Base-by-base conservation (phyloP, 2,888 invertebrate species). In the Calameuta idolon region DNA sequence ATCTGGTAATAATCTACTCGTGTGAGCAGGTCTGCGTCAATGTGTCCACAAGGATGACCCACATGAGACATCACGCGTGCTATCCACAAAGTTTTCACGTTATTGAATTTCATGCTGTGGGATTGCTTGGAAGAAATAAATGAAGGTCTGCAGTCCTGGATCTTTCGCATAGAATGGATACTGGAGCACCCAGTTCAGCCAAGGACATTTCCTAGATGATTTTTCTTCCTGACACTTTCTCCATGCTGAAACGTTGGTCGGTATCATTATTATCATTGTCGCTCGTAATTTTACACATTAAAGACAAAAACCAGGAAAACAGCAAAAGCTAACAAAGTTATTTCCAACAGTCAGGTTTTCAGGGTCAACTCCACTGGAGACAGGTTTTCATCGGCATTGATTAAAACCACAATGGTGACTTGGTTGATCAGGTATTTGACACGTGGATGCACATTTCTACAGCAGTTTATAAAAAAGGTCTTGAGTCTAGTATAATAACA, bases 381-480 rank as follows among this genome's bases (percentile, higher is more conserved):
- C 55, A 55, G 55, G 55, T 55, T 55, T 55, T 5, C 15, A 55
- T 55, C 55, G 5, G 23, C 55, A 55, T 76, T 69, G 75, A 75
- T 73, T 75, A 37, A 77, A 79, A 80, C 80, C 80, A 77, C 81
- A 81, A 73, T 75, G 77, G 76, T 75, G 69, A 79, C 76, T 79
- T 80, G 76, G 73, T 76, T 79, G 75, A 78, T 74, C 78, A 74
- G 76, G 78, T 74, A 77, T 81, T 82, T 77, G 77, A 79, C 79
- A 79, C 83, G 79, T 75, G 73, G 74, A 76, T 80, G 81, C 76
- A 75, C 79, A 74, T 23, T 55, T 5, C 55, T 55, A 23, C 15
- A 15, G 23, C 15, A 23, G 5, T 55, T 55, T 55, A 55, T 55
- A 23, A 55, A 55, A 23, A 55, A 55, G 55, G 23, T 55, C 55